Conservation (phyloP, 2,113 vertebrate genomes). For the Crotalus helleri region DNA sequence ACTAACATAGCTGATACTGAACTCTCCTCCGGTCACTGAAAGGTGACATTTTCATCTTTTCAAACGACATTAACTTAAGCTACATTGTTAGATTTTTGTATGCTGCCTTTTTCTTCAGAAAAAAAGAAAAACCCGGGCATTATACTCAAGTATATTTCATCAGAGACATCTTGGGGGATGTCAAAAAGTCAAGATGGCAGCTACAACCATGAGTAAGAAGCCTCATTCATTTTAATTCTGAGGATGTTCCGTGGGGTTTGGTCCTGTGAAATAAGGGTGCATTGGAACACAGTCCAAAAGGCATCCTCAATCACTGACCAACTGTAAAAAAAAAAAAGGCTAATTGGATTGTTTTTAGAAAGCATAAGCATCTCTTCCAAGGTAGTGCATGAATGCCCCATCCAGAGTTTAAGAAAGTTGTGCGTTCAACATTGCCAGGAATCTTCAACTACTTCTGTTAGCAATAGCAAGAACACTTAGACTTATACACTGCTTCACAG, state of each 20-base stretch:
- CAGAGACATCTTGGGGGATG: not conserved
- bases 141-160: not conserved
- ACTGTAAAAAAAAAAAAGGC: not conserved
- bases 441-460: not conserved
- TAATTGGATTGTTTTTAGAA: not conserved
- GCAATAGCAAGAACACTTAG: no score
- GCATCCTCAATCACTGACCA: not conserved
- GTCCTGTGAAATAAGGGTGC: not conserved
- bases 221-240: not conserved
- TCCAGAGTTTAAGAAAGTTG: not conserved
- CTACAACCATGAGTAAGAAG: not conserved
- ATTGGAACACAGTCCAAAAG: not conserved
- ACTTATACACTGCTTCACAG: no score
- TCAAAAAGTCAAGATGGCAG: not conserved
- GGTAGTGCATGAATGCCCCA: not conserved
- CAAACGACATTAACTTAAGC: not conserved
- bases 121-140: not conserved
- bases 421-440: not conserved
- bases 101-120: not conserved
- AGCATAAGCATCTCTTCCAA: not conserved
- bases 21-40: not conserved
- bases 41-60: not conserved
- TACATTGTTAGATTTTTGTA: not conserved
- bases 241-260: not conserved
- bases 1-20: not conserved